Base-by-base conservation (phyloP, 2,888 invertebrate species). In the Drosophila longiperda region DNA sequence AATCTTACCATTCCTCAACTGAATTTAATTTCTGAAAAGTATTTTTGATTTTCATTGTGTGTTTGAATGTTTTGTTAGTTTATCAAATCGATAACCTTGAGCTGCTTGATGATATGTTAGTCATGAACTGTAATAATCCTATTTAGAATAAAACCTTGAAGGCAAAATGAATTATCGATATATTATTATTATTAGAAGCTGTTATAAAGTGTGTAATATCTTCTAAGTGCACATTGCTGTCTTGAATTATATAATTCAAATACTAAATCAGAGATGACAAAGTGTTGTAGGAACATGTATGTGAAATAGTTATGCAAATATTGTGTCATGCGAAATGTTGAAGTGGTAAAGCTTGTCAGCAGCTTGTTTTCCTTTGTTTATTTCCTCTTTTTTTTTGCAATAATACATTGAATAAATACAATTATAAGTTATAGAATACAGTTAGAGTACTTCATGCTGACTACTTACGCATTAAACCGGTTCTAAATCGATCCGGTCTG, bases 291-390 rank as follows among this genome's bases (percentile, higher is more conserved):
- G 20, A 60, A 33, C 53, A 65, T 42, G 58, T 72, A 36, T 59
- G 48, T 49, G 58, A 73, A 65, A 40, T 65, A 34, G 59, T 45
- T 73, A 73, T 72, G 73, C 54, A 73, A 72, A 73, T 72, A n/a
- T 23, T 23, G 23, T 11, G 11, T 15, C 40, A n/a, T 38, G 29
- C 32, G 20, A 38, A 3, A 12, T 12, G 59, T 36, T n/a, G 9
- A 53, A 36, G 32, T 48, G 3, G n/a, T 17, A 17, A 49, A 48
- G 49, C 65, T 48, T 55, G 66, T 55, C 38, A 55, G 40, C 67
- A 55, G 66, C 40, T 65, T 17, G 67, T 55, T 67, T 29, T 32
- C 11, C 3, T 40, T 20, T 5, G 53, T 45, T n/a, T 5, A n/a
- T 7, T 7, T 3, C 6, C 15, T 23, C 0, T 23, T 45, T 12